Base-by-base conservation (phyloP, 2,113 vertebrate genomes). In the Seriola quinqueradiata region DNA sequence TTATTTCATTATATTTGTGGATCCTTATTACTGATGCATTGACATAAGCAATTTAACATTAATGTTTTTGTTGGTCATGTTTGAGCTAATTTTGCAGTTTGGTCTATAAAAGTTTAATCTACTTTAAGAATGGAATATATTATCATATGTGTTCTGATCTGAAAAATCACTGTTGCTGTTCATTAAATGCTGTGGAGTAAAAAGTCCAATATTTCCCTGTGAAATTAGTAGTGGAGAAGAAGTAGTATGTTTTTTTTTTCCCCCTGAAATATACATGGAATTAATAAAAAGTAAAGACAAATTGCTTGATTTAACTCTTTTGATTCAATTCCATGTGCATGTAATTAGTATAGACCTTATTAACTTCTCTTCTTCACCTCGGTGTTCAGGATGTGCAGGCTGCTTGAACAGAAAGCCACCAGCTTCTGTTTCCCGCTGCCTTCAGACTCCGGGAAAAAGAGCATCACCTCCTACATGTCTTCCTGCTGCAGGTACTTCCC, bases 401-500 rank as follows among this genome's bases (percentile, higher is more conserved):
- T 10, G 25, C 6, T 19, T 6, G 2, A 13, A 36, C 40, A 79
- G 12, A 79, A n/a, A 54, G 16, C 50, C 42, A 55, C 0, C 23
- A 60, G 17, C 10, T 55, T 9, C n/a, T 57, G 54, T 57, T 50
- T 65, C 71, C 63, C 19, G 3, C 52, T 14, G 38, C 7, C 23
- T 80, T 74, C 58, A 42, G 8, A 21, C 10, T 19, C 8, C 13
- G 17, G 59, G 6, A 23, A 72, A 72, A 55, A 55, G 52, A 68
- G 34, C 54, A 34, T 78, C 63, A 21, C 73, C 76, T 82, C 90
- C 85, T 14, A 71, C 70, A 70, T 79, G 4, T 67, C 52, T 44
- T 52, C 70, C 54, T 61, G 59, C 38, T 32, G 70, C 83, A 88
- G 87, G 77, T 87, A 72, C 19, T 54, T 44, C 72, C 34, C 42